Base-by-base conservation (phyloP, 2,888 invertebrate species). In the Pheosia gnoma region DNA sequence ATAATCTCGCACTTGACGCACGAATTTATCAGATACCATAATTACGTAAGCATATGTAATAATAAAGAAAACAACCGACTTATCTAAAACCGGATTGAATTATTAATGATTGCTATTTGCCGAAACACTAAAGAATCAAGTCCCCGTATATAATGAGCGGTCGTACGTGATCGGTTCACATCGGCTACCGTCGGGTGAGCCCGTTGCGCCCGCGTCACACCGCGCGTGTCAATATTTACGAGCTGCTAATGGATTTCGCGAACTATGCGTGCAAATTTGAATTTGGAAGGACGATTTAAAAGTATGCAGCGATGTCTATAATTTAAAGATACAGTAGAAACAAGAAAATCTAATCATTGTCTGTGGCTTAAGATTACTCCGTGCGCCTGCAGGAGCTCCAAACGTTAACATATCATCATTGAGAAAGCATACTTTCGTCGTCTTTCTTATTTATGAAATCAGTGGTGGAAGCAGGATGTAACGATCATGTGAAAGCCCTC, bases 211-310 rank as follows among this genome's bases (percentile, higher is more conserved):
- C 60, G 73, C 74, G 78, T 68, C 72, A 65, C 68, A 65, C 25
- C 25, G 25, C 69, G 67, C 67, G 58, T 63, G 68, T 75, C 77
- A 87, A 86, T 86, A 86, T 87, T 87, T 78, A 80, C 80, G 59
- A 59, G 72, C 78, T 69, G 74, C 86, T 87, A 87, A 87, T 87
- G 86, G 85, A 80, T 83, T 79, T 82, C 68, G 84, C 83, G 78
- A 75, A 65, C 74, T 61, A 65, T 62, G 76, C 70, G 5, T 47
- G 4, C 43, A 5, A n/a, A 5, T n/a, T 25, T 25, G 25, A 25
- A 25, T 25, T 1, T 25, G 2, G 25, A 25, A 25, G 25, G 25
- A 25, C n/a, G 61, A 70, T 75, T 72, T 72, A 59, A 75, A 72
- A 75, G 68, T 71, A 73, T 25, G 2, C 25, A 25, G 25, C 25